Conservation (phyloP, 2,797 vertebrate genomes). For the Schizopygopsis pylzovi region DNA sequence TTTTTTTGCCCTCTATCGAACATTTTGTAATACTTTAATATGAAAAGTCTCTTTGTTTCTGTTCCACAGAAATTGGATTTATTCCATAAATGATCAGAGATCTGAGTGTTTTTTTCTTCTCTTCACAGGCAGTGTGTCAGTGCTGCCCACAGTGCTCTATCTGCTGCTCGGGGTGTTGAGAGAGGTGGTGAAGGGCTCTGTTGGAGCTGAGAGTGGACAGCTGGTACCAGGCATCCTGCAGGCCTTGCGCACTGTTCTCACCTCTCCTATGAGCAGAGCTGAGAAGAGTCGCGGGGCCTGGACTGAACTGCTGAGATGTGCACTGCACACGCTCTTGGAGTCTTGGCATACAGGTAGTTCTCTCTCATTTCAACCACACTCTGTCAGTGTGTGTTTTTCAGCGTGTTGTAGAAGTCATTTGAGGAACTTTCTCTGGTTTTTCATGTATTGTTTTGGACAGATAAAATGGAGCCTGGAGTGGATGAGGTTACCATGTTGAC, state of each 20-base stretch:
- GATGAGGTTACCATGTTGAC: slow-evolving; percentile 85
- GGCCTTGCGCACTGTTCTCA: slow-evolving; percentile 83
- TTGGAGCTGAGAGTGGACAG: slow-evolving; percentile 65
- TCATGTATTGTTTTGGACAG: slow-evolving; percentile 18
- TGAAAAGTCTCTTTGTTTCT: background rate
- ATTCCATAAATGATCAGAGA: background rate
- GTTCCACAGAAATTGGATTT: background rate
- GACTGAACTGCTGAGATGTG: slow-evolving; percentile 84
- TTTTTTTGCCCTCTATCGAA: background rate
- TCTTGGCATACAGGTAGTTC: slow-evolving; percentile 82
- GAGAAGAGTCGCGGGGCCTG: slow-evolving; percentile 88
- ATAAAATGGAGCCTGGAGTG: slow-evolving; percentile 56
- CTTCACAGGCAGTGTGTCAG: slow-evolving; percentile 80
- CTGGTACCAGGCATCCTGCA: slow-evolving; percentile 82
- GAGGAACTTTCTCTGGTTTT: background rate
- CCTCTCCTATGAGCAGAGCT: slow-evolving; percentile 88
- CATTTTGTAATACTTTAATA: background rate
- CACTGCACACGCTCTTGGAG: slow-evolving; percentile 83
- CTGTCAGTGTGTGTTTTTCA: background rate
- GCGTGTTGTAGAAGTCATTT: background rate
- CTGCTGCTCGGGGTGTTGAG: slow-evolving; percentile 87
- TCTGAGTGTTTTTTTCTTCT: background rate
- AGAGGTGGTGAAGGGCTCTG: slow-evolving; percentile 80
- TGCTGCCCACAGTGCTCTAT: slow-evolving; percentile 91
- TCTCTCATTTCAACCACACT: background rate